These are phyloP conservation scores for Tetramorium alpestre DNA, from an alignment of 1,140 invertebrate species.

Conservation along the genomic window DNA sequence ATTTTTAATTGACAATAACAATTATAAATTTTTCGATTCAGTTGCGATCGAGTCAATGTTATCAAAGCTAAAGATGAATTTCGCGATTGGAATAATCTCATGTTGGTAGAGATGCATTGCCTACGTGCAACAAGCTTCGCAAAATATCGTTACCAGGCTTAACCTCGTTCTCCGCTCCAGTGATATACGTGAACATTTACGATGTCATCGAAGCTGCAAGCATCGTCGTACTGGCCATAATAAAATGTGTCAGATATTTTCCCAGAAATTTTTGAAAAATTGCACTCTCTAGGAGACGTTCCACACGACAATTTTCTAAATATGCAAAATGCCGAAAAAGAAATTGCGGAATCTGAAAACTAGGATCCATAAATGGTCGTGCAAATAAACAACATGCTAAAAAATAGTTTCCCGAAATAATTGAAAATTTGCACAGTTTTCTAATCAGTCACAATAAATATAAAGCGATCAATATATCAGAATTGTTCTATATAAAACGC, in stretches of 20 bases:
- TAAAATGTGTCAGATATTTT: conserved; percentile 52
- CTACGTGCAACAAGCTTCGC: conserved; percentile 21
- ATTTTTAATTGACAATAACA: background rate
- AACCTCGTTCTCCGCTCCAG: conserved; percentile 36
- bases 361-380: background rate
- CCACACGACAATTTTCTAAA: background rate
- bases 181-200: conserved; percentile 48
- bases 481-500: background rate
- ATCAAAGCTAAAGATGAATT: conserved; percentile 21
- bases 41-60: conserved; percentile 6
- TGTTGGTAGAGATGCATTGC: background rate
- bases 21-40: conserved; percentile 23
- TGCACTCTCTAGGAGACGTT: background rate
- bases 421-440: background rate
- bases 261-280: conserved; percentile 38
- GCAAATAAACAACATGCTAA: background rate
- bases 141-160: conserved; percentile 59
- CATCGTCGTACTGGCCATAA: conserved; percentile 24
- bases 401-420: background rate
- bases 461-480: background rate
- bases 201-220: conserved; percentile 40
- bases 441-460: background rate
- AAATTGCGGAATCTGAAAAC: background rate
- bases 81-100: conserved; percentile 43
- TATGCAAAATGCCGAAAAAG: background rate